Base-by-base conservation (phyloP, 2,113 vertebrate species). In the Hiodon alosoides region DNA sequence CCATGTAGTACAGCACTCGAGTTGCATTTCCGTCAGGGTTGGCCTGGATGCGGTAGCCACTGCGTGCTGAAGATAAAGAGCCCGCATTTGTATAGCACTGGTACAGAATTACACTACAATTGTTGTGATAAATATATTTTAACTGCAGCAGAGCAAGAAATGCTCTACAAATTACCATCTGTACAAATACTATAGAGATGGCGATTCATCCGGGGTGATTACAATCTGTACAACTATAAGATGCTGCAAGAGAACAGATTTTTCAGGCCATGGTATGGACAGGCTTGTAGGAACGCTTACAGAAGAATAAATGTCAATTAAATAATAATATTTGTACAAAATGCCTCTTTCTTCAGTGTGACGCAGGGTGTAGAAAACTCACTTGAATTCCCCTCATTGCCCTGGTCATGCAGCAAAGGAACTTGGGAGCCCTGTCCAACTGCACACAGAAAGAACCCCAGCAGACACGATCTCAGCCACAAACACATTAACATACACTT, bases 1-100 rank as follows among this genome's bases (percentile, higher is more conserved):
- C 95, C 94, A 95, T 93, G 60, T 96, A 96, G 79, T 97, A 95
- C 48, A 95, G 89, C 53, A 95, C 94, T 6, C 94, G 87, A 57
- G 95, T 96, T 67, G 94, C 94, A 69, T 95, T 94, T 0, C 94
- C 94, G 13, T 92, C 90, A 11, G 94, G 93, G 78, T 88, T 93
- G 70, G 95, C 94, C 80, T 96, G 94, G 75, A 97, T 94, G 59
- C 95, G 92, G 73, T 94, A 95, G 2, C 95, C 95, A 75, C 93
- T 97, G 3, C 94, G 94, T 50, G 91, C 92, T 91, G 84, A n/a
- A 59, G 47, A 48, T 59, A 62, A 62, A 52, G 14, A 69, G 11
- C 55, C 55, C 4, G 14, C 3, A 14, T 59, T 59, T 59, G 31
- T 31, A 31, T 31, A 31, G 31, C 31, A 60, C 9, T 60, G 58